Evolutionary conservation across 2,888 invertebrate genomes (phyloP), one percentile per base, ranked within the genome.

Genomic region (Cheilosia urbana): DNA sequence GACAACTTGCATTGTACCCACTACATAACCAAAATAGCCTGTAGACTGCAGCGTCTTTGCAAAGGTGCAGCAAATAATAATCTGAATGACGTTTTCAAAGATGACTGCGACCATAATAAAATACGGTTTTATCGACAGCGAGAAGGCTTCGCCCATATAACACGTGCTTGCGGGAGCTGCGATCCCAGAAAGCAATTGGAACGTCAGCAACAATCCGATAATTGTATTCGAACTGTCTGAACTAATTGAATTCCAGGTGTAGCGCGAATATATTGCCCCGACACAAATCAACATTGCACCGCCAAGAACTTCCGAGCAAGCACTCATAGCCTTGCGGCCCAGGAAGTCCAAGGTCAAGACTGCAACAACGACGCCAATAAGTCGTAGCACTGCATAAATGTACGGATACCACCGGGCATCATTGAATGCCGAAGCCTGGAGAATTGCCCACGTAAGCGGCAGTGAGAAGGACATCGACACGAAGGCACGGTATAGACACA

Each of bases 71-170:
- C 55, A 65, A 40, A 78, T 30, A 19, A 76, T 47, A 4, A 84
- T 68, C 68, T 73, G 80, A 3, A 90, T 63, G 24, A 90, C 42
- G 51, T 90, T 90, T 57, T 91, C 90, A 1, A 89, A 19, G 45
- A 89, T 83, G 13, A 91, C 81, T 40, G 88, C 87, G 40, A 90
- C 42, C 0, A 73, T 89, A 37, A 90, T 89, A 3, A 90, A 82
- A 19, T 78, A 88, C 4, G 88, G 89, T 53, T 91, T 91, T 0
- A 88, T 87, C 0, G 85, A 80, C 81, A 90, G 65, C 0, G 90
- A 89, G 24, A 90, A 91, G 4, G 91, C 91, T 78, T 91, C 91
- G 1, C 90, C 88, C 80, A 91, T 57, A 68, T 89, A 91, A 2
- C 76, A 78, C 1, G 91, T 79, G 2, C 89, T 89, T 30, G 88